phyloP scores from a whole-genome alignment of 2,797 vertebrate genomes.

The Lindbergichthys nudifrons region DNA sequence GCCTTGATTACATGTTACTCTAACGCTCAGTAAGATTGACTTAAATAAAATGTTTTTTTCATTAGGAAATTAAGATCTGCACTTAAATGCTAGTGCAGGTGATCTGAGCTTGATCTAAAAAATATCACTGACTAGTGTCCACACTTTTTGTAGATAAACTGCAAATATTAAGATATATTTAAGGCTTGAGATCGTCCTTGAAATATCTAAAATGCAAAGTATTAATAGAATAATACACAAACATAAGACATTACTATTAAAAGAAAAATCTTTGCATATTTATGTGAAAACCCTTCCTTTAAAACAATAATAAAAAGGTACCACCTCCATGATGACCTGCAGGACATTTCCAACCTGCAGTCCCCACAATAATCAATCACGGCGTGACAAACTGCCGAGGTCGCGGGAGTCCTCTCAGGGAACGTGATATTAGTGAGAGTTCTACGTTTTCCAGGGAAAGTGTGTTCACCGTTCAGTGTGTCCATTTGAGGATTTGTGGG shows the following conservation, averaged over 20 bases:
- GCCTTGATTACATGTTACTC: not conserved
- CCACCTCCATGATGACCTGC: constrained; percentile 33
- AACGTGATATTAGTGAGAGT: constrained; percentile 66
- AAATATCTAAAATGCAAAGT: not conserved
- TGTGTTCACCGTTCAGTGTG: constrained; percentile 27
- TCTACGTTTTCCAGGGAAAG: constrained; percentile 66
- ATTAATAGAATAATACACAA: not conserved
- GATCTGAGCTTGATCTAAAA: not conserved
- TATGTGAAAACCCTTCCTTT: not conserved
- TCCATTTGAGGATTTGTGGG: constrained; percentile 59
- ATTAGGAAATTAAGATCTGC: not conserved
- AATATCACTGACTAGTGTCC: no score
- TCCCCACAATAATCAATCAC: constrained; percentile 69
- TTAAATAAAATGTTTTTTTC: not conserved
- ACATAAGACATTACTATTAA: no score
- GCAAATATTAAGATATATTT: not conserved
- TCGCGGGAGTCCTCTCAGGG: constrained; percentile 49
- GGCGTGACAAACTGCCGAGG: constrained; percentile 52
- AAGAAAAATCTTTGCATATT: not conserved
- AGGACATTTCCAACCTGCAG: constrained; percentile 55
- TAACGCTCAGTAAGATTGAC: not conserved
- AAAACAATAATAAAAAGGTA: not conserved
- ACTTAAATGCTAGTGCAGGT: not conserved
- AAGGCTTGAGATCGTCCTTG: not conserved
- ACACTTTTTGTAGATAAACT: not conserved